Conservation (phyloP, 2,888 invertebrate genomes). For the Galerucella pusilla region DNA sequence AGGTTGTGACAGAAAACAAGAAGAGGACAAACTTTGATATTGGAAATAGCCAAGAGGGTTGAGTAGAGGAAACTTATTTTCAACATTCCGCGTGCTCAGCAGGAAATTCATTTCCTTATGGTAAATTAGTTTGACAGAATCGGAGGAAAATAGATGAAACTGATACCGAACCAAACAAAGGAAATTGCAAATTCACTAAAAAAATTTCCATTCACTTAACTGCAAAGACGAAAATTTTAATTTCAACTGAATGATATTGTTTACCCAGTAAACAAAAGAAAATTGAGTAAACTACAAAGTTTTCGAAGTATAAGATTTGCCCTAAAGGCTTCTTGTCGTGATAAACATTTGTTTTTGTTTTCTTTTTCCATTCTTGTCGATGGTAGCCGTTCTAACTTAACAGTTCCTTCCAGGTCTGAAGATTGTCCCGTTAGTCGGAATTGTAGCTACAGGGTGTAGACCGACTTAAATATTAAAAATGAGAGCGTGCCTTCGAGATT, state of each 20-base stretch:
- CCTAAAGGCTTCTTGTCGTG: slow-evolving; percentile 27
- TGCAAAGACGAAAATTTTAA: background rate
- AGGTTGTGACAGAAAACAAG: slow-evolving; percentile 8
- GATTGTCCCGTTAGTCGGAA: slow-evolving; percentile 38
- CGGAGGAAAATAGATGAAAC: background rate
- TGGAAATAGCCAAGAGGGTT: slow-evolving; percentile 4
- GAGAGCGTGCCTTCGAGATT: slow-evolving; percentile 40
- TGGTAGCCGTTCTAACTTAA: slow-evolving; percentile 27
- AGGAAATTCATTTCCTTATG: slow-evolving; percentile 16
- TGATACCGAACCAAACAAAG: slow-evolving; percentile 1
- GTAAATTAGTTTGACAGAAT: slow-evolving; percentile 2
- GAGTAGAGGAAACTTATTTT: slow-evolving; percentile 2
- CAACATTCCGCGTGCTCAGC: slow-evolving; percentile 14
- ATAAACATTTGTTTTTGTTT: slow-evolving; percentile 27
- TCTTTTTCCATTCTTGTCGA: slow-evolving; percentile 23
- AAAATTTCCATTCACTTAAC: background rate
- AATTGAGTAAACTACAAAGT: slow-evolving; percentile 27
- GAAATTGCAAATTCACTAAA: background rate
- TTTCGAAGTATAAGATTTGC: slow-evolving; percentile 28
- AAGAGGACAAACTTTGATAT: slow-evolving; percentile 14
- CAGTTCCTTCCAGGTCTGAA: slow-evolving; percentile 34
- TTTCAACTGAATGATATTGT: background rate
- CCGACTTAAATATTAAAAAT: slow-evolving; percentile 37
- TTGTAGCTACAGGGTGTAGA: slow-evolving; percentile 36
- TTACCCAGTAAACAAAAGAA: slow-evolving; percentile 28